Percentiles rank a stretch among this genome's conserved stretches.
Conservation (phyloP, 1,140 invertebrate species). For the Teleopsis dalmanni region DNA sequence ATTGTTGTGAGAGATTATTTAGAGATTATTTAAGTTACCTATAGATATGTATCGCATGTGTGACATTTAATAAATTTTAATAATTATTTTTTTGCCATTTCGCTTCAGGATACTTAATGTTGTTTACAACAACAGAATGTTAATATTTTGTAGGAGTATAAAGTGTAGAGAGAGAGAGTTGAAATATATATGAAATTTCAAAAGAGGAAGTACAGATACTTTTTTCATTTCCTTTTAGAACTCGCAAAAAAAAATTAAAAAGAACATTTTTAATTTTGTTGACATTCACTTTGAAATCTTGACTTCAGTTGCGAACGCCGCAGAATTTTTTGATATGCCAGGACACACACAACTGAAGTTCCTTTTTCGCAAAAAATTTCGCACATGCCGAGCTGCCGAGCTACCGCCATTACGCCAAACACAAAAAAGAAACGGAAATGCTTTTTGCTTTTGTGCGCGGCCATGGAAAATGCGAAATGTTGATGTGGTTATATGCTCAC, state of each 20-base stretch:
- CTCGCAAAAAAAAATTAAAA: neutral
- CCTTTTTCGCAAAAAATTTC: constrained; percentile 4
- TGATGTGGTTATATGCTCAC: neutral
- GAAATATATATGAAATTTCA: too few species aligned
- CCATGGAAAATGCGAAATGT: neutral
- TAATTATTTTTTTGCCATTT: too few species aligned
- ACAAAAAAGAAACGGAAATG: constrained; percentile 2
- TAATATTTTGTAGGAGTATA: too few species aligned
- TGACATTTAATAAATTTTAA: too few species aligned
- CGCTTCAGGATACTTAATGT: too few species aligned
- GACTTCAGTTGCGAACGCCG: neutral
- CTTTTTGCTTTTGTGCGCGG: constrained; percentile 6
- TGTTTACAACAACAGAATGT: too few species aligned
- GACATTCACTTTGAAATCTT: constrained; percentile 5
- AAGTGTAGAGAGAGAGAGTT: too few species aligned
- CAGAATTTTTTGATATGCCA: neutral
- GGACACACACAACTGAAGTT: neutral
- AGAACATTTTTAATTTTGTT: constrained; percentile 6
- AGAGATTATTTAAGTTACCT: too few species aligned
- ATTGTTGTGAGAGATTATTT: too few species aligned
- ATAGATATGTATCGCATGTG: too few species aligned
- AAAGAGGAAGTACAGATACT: neutral
- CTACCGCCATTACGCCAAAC: neutral
- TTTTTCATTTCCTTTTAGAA: neutral
- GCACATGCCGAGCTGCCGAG: neutral